phyloP scores from a whole-genome alignment of 1,140 invertebrate species.

The Ips typographus region DNA sequence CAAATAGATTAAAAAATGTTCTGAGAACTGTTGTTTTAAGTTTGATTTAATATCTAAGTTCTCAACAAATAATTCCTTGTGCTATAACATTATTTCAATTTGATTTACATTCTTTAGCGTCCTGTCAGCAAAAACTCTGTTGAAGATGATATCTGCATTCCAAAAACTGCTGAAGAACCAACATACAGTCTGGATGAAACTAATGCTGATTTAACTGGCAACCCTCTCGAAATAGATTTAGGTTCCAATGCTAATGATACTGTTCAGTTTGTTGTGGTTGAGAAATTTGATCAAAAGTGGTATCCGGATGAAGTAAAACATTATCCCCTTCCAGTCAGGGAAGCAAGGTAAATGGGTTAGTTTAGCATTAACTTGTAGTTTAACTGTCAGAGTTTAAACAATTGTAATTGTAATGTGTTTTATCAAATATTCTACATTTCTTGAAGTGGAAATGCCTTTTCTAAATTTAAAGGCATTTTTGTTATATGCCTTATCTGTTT shows the following conservation, averaged over 20 bases:
- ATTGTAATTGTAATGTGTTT: too few species aligned
- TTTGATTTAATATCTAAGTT: neutral
- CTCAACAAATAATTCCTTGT: neutral
- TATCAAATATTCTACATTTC: too few species aligned
- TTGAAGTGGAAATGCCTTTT: too few species aligned
- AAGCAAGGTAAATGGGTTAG: constrained; percentile 30
- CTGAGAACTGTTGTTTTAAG: neutral
- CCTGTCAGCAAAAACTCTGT: neutral
- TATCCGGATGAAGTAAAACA: constrained; percentile 29
- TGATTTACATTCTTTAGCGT: neutral
- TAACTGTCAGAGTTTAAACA: neutral
- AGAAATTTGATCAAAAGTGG: constrained; percentile 20
- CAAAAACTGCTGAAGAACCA: neutral
- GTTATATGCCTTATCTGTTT: too few species aligned
- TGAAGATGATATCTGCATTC: neutral
- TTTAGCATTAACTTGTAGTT: neutral
- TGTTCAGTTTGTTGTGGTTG: neutral
- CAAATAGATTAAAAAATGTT: neutral
- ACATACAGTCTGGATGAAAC: constrained; percentile 1
- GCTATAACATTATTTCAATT: neutral
- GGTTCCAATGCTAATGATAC: constrained; percentile 24
- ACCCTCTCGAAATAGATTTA: constrained; percentile 37
- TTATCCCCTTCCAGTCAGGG: constrained; percentile 22
- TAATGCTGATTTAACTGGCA: constrained; percentile 35
- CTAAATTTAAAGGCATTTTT: too few species aligned